These are phyloP conservation scores for Sphenopsis melanotis DNA, from an alignment of 2,797 vertebrate species.

Conservation along the genomic window DNA sequence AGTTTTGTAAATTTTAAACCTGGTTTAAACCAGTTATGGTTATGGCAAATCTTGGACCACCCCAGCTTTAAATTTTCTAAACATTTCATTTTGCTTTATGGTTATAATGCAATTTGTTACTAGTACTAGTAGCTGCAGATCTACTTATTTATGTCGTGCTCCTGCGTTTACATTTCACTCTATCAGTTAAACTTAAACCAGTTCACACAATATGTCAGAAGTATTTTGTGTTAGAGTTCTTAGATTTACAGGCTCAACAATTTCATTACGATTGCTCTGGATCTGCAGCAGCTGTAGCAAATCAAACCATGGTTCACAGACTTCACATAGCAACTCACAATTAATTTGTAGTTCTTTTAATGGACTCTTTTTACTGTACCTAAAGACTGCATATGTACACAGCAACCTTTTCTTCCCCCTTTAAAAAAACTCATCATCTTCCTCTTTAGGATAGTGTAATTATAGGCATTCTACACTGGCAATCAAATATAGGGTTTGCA, in stretches of 20 bases:
- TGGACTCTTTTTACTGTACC: background rate
- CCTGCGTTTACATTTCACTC: conserved; percentile 61
- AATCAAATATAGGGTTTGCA: background rate
- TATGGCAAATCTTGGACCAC: conserved; percentile 32
- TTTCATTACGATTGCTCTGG: background rate
- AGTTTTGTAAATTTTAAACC: background rate
- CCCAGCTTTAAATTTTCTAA: conserved; percentile 36
- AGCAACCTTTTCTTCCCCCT: background rate
- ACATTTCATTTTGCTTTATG: conserved; percentile 46
- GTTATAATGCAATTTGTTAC: conserved; percentile 49
- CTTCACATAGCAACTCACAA: background rate
- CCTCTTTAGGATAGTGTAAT: background rate
- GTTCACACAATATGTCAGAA: conserved; percentile 28
- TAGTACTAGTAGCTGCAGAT: conserved; percentile 39
- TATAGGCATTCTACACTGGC: background rate
- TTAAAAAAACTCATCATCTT: background rate
- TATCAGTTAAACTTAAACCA: conserved; percentile 38
- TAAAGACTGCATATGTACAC: background rate
- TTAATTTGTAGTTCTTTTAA: background rate
- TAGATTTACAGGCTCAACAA: background rate
- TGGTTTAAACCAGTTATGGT: conserved; percentile 6
- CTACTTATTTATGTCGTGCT: conserved; percentile 60
- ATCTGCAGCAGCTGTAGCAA: background rate
- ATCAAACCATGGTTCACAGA: background rate
- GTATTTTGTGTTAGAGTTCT: background rate